Conservation (phyloP, 2,888 invertebrate species). For the Stenurella melanura region DNA sequence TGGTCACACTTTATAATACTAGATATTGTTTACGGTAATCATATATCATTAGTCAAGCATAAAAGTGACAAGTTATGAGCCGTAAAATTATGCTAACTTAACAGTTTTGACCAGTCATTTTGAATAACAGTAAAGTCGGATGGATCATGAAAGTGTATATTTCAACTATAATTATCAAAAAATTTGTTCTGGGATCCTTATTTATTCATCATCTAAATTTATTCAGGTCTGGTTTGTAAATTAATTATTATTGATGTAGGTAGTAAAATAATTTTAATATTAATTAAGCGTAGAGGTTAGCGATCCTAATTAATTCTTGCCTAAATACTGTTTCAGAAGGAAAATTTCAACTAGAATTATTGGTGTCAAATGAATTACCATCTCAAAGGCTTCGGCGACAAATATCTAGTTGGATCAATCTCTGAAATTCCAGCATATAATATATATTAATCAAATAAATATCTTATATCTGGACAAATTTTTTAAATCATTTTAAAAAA, state of each 20-base stretch:
- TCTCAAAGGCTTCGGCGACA: no score
- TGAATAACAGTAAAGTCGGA: not conserved
- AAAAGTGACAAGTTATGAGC: not conserved
- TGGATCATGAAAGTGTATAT: not conserved
- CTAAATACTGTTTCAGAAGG: not conserved
- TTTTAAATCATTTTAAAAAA: no score
- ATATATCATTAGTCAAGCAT: not conserved
- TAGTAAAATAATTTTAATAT: no score
- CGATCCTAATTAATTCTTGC: not conserved
- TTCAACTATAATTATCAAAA: not conserved
- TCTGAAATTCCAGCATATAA: no score
- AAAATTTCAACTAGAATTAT: no score
- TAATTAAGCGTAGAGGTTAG: not conserved
- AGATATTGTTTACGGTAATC: slow-evolving; percentile 1
- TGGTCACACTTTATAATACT: not conserved
- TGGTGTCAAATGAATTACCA: no score
- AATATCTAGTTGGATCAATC: no score
- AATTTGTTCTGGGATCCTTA: not conserved
- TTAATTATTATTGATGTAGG: not conserved
- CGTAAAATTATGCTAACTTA: not conserved
- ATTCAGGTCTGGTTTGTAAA: not conserved
- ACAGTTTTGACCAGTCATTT: not conserved
- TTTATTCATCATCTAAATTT: not conserved
- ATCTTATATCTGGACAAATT: no score
- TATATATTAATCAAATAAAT: no score